These are phyloP conservation scores for Tetropium fuscum DNA, from an alignment of 2,888 invertebrate genomes.

Conservation along the genomic window DNA sequence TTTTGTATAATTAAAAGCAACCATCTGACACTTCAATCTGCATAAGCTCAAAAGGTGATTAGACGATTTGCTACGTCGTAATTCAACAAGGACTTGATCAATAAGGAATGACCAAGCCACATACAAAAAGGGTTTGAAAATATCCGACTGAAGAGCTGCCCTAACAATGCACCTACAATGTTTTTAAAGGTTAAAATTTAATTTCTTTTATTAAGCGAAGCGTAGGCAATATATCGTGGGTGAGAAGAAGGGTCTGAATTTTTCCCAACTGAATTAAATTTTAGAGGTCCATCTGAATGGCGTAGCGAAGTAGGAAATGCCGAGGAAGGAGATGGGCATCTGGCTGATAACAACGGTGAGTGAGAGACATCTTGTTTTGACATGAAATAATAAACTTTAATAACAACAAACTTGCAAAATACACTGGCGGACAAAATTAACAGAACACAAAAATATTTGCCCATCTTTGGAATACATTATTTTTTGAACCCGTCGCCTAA, in stretches of 20 bases:
- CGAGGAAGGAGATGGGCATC: conserved; percentile 13
- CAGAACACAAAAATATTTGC: too few species aligned
- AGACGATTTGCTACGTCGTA: too few species aligned
- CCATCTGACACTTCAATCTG: neutral
- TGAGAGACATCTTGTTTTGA: too few species aligned
- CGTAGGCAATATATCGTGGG: conserved; percentile 38
- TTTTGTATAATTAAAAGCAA: conserved; percentile 4
- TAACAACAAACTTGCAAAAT: too few species aligned
- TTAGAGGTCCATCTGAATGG: conserved; percentile 49
- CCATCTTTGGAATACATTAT: too few species aligned
- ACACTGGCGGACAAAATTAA: too few species aligned
- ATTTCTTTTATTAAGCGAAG: conserved; percentile 44
- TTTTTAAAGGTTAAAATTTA: conserved; percentile 39
- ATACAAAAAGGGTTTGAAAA: conserved; percentile 13
- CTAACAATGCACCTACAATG: conserved; percentile 18
- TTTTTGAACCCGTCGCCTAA: too few species aligned
- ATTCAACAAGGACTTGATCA: too few species aligned
- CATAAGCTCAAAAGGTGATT: too few species aligned
- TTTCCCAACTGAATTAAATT: conserved; percentile 59
- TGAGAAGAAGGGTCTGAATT: conserved; percentile 50
- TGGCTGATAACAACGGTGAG: too few species aligned
- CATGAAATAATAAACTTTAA: too few species aligned
- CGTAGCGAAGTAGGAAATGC: conserved; percentile 24
- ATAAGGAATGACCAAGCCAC: neutral
- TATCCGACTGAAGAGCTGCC: conserved; percentile 12